A percentile compares a stretch with the other conserved stretches of the same genome.
phyloP scores from a whole-genome alignment of 2,113 vertebrate species.

The Cynoglossus semilaevis region DNA sequence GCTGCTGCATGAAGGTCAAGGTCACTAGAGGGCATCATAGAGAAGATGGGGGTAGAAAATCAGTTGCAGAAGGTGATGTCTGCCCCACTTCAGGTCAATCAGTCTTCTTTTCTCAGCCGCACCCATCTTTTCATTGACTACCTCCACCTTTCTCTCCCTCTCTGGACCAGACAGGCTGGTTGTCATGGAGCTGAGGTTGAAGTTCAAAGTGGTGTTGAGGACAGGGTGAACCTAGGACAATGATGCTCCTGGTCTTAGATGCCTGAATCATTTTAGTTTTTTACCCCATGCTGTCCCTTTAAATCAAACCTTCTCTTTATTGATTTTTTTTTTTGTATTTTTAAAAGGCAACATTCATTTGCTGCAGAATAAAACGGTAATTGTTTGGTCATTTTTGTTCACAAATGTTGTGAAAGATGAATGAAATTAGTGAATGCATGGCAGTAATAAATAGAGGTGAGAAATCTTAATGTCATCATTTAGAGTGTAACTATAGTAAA shows the following conservation, averaged over 20 bases:
- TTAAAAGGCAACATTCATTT: too few relatives aligned
- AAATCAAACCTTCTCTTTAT: neutral
- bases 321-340: neutral
- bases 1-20: conserved; percentile 50
- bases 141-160: conserved; percentile 11
- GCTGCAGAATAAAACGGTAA: too few relatives aligned
- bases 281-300: too few relatives aligned
- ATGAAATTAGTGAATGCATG: too few relatives aligned
- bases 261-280: too few relatives aligned
- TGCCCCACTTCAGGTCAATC: conserved; percentile 43
- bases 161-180: conserved; percentile 10
- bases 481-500: too few relatives aligned
- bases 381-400: too few relatives aligned
- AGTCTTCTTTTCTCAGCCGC: conserved; percentile 27
- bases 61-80: conserved; percentile 13
- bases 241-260: conserved; percentile 1
- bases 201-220: conserved; percentile 29
- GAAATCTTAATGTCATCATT: too few relatives aligned
- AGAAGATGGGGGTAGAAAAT: conserved; percentile 17
- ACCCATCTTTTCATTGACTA: conserved; percentile 14
- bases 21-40: conserved; percentile 41
- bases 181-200: conserved; percentile 15
- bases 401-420: too few relatives aligned
- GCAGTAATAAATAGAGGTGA: too few relatives aligned
- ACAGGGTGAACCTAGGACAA: conserved; percentile 13